Evolutionary conservation across 2,797 vertebrate genomes (phyloP).

Genomic region (Enteromius thamalakanensis): DNA sequence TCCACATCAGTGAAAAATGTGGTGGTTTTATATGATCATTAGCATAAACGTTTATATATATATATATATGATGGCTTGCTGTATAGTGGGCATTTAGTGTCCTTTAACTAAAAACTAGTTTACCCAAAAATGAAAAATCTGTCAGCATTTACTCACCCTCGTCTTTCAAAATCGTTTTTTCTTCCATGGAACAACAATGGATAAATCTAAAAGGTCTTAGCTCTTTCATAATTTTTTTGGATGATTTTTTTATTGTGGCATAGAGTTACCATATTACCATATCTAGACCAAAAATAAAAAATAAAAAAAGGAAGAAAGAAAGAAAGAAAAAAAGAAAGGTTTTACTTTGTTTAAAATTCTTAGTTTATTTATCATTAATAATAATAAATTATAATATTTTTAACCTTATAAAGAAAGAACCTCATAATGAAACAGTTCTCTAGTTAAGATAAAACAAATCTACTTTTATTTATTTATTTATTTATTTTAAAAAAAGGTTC

Average conservation of each 20-base stretch:
- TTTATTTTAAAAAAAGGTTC: neutral
- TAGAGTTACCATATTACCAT: neutral
- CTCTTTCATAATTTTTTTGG: neutral
- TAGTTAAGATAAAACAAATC: no score
- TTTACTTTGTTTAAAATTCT: neutral
- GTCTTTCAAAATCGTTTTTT: neutral
- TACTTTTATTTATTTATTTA: no score
- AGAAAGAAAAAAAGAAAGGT: neutral
- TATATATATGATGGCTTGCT: neutral
- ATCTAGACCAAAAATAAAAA: no score
- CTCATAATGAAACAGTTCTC: neutral
- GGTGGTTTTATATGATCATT: slow-evolving; percentile 20
- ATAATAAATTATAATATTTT: no score
- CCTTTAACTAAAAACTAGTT: slow-evolving; percentile 34
- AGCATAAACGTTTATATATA: neutral
- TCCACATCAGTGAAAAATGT: slow-evolving; percentile 42
- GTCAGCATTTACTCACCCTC: slow-evolving; percentile 1
- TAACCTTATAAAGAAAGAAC: no score
- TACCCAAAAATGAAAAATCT: neutral
- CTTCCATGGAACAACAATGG: neutral
- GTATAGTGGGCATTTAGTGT: slow-evolving; percentile 15
- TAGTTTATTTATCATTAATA: neutral
- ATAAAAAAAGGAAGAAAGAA: neutral
- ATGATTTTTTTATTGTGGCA: neutral
- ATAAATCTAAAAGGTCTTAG: neutral